These are phyloP conservation scores for Macrotrachela quadricornifera DNA, from an alignment of 1,140 invertebrate species.

Conservation along the genomic window DNA sequence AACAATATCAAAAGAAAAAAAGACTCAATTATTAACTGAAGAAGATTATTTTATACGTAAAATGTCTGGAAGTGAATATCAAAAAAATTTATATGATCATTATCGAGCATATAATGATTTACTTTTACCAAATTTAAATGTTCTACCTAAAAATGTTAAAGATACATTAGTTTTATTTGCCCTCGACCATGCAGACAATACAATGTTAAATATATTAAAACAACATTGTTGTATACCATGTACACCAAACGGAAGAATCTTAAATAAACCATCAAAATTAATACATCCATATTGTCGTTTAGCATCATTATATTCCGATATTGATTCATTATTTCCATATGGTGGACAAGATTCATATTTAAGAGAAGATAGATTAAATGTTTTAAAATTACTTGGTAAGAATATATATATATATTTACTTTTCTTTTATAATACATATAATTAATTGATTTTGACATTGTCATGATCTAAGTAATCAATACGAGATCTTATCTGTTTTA, in stretches of 20 bases:
- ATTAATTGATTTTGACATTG: too few relatives aligned
- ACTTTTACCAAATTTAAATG: slow-evolving; percentile 7
- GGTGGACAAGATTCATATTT: slow-evolving; percentile 2
- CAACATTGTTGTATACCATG: slow-evolving; percentile 7
- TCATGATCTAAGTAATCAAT: too few relatives aligned
- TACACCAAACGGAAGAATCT: not conserved
- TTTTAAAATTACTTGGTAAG: slow-evolving; percentile 4
- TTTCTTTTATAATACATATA: too few relatives aligned
- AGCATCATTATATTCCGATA: not conserved
- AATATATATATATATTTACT: too few relatives aligned
- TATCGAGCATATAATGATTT: slow-evolving; percentile 8
- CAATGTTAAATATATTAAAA: slow-evolving; percentile 7
- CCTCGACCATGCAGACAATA: slow-evolving; percentile 2
- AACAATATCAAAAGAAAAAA: not conserved
- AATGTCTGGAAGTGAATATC: not conserved
- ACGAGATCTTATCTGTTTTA: not conserved
- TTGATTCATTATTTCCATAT: slow-evolving; percentile 6
- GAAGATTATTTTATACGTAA: not conserved
- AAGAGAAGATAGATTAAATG: slow-evolving; percentile 1
- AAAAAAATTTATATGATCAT: not conserved
- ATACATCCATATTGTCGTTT: slow-evolving; percentile 6
- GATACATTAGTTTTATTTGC: slow-evolving; percentile 8
- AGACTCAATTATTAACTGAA: not conserved
- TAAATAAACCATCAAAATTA: slow-evolving; percentile 6
- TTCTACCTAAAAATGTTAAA: slow-evolving; percentile 4